Base-by-base conservation (phyloP, 2,888 invertebrate genomes). In the Erebia aethiops region DNA sequence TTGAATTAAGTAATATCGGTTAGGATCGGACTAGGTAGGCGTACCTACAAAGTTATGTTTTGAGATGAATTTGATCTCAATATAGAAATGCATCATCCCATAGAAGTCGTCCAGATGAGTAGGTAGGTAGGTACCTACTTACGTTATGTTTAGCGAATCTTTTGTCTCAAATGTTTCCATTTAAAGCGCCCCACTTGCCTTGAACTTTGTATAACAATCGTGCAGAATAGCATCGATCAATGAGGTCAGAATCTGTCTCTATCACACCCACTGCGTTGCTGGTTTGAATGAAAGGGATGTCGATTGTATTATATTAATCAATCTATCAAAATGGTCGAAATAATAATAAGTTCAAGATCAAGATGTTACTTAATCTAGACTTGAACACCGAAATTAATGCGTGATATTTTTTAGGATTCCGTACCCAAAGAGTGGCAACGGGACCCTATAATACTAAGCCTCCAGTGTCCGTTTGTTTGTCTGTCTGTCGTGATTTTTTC, bases 111-210 rank as follows among this genome's bases (percentile, higher is more conserved):
- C 41, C 63, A 51, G 63, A 57, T 67, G 9, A 21, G 56, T 21
- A 21, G 9, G n/a, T 21, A 21, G 14, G 11, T 26, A 35, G 35
- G 7, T 35, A 35, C 35, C 7, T 35, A 26, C 26, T 7, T 35
- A 56, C 18, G 46, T 61, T 13, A 63, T 26, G 62, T 57, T 68
- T 35, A 58, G 35, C 57, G 67, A 64, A 49, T 64, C 69, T 73
- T 67, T 71, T 67, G 71, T 70, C 62, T 71, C 52, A 67, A 35
- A 54, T 69, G 66, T 67, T 69, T 67, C 71, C 71, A 69, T 73
- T 67, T 65, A 66, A 63, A 71, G 49, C 66, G 11, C 18, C 58
- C 16, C 21, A 65, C 18, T 62, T 16, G 66, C 73, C 70, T 73
- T 71, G 73, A 73, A 71, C 73, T 73, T 69, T 73, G 54, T 18